Evolutionary conservation across 2,888 invertebrate species (phyloP).

Genomic region (Atethmia centrago): DNA sequence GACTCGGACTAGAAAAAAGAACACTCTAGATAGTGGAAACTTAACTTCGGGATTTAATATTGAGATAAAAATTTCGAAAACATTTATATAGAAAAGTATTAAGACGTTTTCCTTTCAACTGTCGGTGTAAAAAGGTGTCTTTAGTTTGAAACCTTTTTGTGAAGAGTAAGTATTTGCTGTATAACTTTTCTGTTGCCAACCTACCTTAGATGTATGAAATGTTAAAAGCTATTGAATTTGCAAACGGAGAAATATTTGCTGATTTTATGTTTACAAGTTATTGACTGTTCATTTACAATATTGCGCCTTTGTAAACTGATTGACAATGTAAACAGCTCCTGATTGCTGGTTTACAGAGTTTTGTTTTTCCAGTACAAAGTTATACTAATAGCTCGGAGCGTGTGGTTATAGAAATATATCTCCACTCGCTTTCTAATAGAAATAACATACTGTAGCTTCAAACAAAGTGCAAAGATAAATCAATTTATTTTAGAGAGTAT

Average conservation of each 20-base stretch:
- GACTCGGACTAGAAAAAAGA: not conserved
- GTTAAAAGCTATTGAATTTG: constrained; percentile 34
- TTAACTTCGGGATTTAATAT: constrained; percentile 11
- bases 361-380: not conserved
- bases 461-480: constrained; percentile 4
- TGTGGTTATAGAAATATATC: constrained; percentile 1
- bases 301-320: not conserved
- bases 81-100: constrained; percentile 34
- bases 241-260: constrained; percentile 3
- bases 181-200: constrained; percentile 11
- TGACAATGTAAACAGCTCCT: not conserved
- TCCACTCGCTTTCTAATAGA: not conserved
- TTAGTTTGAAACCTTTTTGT: constrained; percentile 35
- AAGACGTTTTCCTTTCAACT: constrained; percentile 32
- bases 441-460: not conserved
- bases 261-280: constrained; percentile 6
- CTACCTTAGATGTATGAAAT: constrained; percentile 16
- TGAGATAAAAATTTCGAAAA: constrained; percentile 21
- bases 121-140: constrained; percentile 25
- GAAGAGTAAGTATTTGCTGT: constrained; percentile 32
- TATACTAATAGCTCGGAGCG: not conserved
- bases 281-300: not conserved
- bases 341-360: not conserved
- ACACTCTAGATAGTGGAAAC: constrained; percentile 20
- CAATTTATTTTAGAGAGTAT: too few relatives aligned